phyloP scores from a whole-genome alignment of 2,113 vertebrate species.

The Dascyllus trimaculatus region DNA sequence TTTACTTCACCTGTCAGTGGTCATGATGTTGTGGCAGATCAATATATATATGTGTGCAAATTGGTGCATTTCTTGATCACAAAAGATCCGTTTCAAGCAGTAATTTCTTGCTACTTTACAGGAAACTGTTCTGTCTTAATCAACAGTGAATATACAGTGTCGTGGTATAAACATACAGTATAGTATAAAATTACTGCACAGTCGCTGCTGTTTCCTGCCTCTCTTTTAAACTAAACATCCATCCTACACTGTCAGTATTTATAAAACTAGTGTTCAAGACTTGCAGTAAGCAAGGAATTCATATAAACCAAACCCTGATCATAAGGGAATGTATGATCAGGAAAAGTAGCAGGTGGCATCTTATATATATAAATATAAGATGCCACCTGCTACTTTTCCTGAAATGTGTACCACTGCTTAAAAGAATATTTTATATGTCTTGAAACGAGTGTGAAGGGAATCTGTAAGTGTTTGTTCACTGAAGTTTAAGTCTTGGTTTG shows the following conservation, averaged over 20 bases:
- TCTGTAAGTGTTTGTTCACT: background rate
- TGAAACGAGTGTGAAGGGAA: background rate
- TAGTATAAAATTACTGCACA: background rate
- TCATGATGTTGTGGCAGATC: no score
- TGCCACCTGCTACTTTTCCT: background rate
- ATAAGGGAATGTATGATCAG: no score
- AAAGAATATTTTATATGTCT: background rate
- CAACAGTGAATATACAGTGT: background rate
- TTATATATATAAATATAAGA: no score
- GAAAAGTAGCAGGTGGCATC: no score
- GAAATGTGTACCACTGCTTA: background rate
- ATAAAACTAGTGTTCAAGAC: slow-evolving; percentile 4
- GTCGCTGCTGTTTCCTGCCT: slow-evolving; percentile 17
- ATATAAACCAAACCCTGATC: slow-evolving; percentile 26
- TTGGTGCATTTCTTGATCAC: background rate
- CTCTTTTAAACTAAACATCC: slow-evolving; percentile 18
- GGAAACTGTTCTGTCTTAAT: background rate
- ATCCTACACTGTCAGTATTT: slow-evolving; percentile 2
- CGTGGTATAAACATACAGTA: background rate
- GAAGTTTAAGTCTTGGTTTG: slow-evolving; percentile 6
- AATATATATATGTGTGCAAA: background rate
- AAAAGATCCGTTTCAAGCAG: background rate
- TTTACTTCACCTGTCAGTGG: no score
- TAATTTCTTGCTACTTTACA: slow-evolving; percentile 1
- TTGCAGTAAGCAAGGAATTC: slow-evolving; percentile 12